phyloP scores from a whole-genome alignment of 1,140 invertebrate genomes.

The Temnothorax curvispinosus region DNA sequence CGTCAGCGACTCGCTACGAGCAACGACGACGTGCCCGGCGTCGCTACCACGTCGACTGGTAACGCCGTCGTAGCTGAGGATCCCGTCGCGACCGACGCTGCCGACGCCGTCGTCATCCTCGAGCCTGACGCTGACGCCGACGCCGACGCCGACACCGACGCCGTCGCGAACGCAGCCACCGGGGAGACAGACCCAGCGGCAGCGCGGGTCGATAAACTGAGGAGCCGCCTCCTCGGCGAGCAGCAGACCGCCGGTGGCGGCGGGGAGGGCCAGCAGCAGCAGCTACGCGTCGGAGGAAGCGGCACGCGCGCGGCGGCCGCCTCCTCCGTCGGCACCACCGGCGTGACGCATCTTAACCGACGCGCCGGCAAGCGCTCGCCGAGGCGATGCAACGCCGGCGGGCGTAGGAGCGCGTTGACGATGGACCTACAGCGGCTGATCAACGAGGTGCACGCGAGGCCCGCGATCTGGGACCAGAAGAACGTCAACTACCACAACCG shows the following conservation, averaged over 20 bases:
- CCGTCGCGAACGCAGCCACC: background rate
- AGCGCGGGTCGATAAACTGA: slow-evolving; percentile 37
- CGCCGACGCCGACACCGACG: background rate
- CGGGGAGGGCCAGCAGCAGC: slow-evolving; percentile 21
- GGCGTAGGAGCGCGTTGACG: slow-evolving; percentile 70
- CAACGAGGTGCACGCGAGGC: slow-evolving; percentile 76
- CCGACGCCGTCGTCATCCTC: slow-evolving; percentile 16
- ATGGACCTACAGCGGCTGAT: slow-evolving; percentile 79
- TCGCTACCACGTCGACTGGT: background rate
- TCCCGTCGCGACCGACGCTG: background rate
- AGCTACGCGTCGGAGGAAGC: slow-evolving; percentile 70
- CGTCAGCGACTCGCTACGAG: slow-evolving; percentile 56
- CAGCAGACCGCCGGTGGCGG: slow-evolving; percentile 44
- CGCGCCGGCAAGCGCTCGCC: slow-evolving; percentile 69
- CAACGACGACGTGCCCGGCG: slow-evolving; percentile 66
- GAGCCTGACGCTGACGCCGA: background rate
- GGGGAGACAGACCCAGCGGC: slow-evolving; percentile 17
- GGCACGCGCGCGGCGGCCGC: slow-evolving; percentile 70
- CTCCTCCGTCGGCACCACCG: slow-evolving; percentile 66
- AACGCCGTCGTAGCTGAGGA: background rate
- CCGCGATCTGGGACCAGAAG: slow-evolving; percentile 80
- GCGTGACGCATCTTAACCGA: slow-evolving; percentile 71
- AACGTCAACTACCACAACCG: slow-evolving; percentile 79
- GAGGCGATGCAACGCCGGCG: slow-evolving; percentile 72
- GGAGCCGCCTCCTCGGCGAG: slow-evolving; percentile 51